phyloP scores from a whole-genome alignment of 1,140 invertebrate genomes.

The Meloidogyne exigua region DNA sequence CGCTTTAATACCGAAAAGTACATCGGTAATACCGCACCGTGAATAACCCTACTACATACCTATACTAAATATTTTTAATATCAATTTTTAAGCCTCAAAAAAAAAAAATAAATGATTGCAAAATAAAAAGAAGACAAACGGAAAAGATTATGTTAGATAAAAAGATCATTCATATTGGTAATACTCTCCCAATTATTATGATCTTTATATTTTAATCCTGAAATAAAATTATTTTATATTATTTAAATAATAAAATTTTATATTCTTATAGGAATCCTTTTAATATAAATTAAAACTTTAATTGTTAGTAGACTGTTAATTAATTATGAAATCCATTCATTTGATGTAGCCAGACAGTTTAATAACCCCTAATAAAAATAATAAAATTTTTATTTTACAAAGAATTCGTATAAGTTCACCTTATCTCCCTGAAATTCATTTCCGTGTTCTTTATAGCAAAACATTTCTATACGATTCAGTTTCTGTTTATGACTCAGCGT shows the following conservation, averaged over 20 bases:
- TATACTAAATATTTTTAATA: no score
- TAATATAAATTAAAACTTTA: background rate
- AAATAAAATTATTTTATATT: background rate
- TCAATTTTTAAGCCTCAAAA: background rate
- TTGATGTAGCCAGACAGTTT: conserved; percentile 14
- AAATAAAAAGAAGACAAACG: background rate
- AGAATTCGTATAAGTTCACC: conserved; percentile 12
- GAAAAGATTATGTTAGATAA: background rate
- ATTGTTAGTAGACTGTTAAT: background rate
- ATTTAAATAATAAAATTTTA: background rate
- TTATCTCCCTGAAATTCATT: conserved; percentile 25
- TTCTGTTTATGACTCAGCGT: conserved; percentile 31
- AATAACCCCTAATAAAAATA: conserved; percentile 8
- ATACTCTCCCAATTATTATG: background rate
- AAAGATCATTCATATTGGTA: conserved; percentile 14
- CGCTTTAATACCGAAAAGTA: no score
- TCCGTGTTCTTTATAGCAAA: conserved; percentile 23
- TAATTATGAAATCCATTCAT: conserved; percentile 13
- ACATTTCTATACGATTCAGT: conserved; percentile 27
- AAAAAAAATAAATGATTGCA: background rate
- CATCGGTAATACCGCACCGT: no score
- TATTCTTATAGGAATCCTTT: no score
- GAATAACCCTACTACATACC: no score
- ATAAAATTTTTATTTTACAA: background rate
- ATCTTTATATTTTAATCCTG: background rate